phyloP scores from a whole-genome alignment of 53 echinoderm and acorn worm genomes.

The Hippasteria phrygiana region DNA sequence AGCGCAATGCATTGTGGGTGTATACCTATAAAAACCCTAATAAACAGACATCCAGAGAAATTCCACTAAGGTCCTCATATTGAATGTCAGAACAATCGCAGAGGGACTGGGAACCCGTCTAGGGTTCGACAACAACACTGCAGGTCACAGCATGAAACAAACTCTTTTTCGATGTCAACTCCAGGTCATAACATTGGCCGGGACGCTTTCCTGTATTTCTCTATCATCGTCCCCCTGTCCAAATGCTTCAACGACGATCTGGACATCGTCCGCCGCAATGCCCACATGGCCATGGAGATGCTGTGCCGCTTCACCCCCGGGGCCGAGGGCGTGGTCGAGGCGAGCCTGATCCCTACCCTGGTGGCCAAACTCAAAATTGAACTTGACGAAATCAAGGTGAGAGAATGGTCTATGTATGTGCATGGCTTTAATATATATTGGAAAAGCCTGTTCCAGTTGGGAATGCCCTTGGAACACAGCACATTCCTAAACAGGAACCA shows the following conservation, averaged over 20 bases:
- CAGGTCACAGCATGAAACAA: no score
- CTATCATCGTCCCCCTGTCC: conserved; percentile 89
- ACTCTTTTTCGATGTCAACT: not conserved
- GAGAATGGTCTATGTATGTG: not conserved
- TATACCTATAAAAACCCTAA: no score
- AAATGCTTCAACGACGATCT: conserved; percentile 88
- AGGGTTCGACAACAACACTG: no score
- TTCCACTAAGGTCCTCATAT: no score
- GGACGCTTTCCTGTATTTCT: conserved; percentile 88
- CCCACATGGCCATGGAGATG: conserved; percentile 99
- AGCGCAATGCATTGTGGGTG: no score
- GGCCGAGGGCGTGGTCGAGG: conserved; percentile 93
- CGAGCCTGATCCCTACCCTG: conserved; percentile 87
- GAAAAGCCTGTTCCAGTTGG: no score
- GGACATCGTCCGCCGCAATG: conserved; percentile 85
- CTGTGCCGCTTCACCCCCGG: conserved; percentile 90
- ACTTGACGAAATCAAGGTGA: conserved; percentile 95
- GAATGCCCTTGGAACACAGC: no score
- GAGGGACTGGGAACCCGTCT: no score
- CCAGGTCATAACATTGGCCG: conserved; percentile 96
- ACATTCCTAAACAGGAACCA: no score
- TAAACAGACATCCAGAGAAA: no score
- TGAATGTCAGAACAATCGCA: no score
- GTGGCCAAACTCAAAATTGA: conserved; percentile 92
- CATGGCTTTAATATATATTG: not conserved